Evolutionary conservation across 2,113 vertebrate genomes (phyloP).

Genomic region (Actenoides hombroni): DNA sequence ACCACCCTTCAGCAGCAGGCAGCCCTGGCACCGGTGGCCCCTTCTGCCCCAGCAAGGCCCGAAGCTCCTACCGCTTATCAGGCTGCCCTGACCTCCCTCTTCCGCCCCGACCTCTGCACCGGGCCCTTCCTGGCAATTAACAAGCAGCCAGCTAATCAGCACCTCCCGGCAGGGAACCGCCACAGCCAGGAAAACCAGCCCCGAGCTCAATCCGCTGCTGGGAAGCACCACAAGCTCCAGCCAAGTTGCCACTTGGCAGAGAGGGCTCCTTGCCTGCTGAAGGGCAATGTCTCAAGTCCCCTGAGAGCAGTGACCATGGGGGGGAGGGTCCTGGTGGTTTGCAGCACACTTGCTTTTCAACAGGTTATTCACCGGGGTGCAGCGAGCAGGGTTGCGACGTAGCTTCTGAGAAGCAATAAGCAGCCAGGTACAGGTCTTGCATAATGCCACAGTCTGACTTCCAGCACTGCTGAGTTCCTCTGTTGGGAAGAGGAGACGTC

Average conservation of each 20-base stretch:
- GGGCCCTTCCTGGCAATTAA: constrained; percentile 29
- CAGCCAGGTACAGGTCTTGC: background rate
- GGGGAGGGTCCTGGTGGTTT: background rate
- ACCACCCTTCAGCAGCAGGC: background rate
- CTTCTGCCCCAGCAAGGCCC: background rate
- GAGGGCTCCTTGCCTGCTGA: background rate
- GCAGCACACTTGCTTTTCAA: accelerated
- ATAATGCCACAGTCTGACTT: background rate
- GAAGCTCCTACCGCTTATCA: background rate
- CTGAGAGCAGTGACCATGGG: accelerated
- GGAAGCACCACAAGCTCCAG: background rate
- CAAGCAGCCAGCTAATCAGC: constrained; percentile 17
- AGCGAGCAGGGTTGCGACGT: background rate
- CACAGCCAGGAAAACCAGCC: background rate
- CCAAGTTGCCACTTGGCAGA: background rate
- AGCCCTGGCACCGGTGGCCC: background rate
- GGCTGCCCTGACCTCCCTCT: background rate
- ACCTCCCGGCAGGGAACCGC: background rate
- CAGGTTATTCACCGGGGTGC: background rate
- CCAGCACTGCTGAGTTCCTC: background rate
- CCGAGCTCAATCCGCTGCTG: background rate
- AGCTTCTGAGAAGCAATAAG: background rate
- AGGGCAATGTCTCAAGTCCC: background rate
- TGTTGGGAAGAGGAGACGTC: background rate
- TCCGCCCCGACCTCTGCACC: background rate